Conservation (phyloP, 2,113 vertebrate genomes). For the Rhizomys pruinosus region DNA sequence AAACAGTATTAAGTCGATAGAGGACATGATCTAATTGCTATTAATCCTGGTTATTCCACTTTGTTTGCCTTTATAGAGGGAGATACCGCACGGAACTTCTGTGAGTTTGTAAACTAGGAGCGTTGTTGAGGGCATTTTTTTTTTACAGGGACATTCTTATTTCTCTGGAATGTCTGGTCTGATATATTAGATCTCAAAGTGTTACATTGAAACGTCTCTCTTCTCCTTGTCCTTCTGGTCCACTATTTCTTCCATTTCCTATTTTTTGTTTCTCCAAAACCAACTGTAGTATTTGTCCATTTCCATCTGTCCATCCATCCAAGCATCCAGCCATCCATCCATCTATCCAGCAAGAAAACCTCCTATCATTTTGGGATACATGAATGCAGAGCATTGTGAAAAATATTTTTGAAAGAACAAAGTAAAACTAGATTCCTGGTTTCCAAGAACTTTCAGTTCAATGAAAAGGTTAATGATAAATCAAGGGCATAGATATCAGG, state of each 20-base stretch:
- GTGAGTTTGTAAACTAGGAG: conserved; percentile 67
- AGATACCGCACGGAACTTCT: conserved; percentile 62
- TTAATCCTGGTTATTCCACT: conserved; percentile 74
- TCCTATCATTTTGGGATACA: not conserved
- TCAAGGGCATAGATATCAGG: not conserved
- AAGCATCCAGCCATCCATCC: not conserved
- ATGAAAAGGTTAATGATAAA: not conserved
- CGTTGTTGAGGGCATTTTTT: conserved; percentile 50
- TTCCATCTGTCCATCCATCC: too few relatives aligned
- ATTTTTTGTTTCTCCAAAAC: not conserved
- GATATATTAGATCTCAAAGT: conserved; percentile 44
- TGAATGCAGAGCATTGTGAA: not conserved
- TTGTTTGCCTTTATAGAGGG: conserved; percentile 59
- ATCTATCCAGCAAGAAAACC: not conserved
- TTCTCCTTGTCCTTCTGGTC: not conserved
- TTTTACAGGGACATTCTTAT: conserved; percentile 60
- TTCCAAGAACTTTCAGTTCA: conserved; percentile 5
- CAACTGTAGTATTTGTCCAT: not conserved
- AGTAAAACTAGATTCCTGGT: not conserved
- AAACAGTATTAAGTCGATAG: conserved; percentile 59
- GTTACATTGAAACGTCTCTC: conserved; percentile 31
- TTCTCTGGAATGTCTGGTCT: conserved; percentile 46
- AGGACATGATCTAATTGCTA: conserved; percentile 59
- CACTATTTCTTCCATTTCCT: not conserved
- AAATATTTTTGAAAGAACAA: not conserved